Conservation (phyloP, 2,113 vertebrate species). For the Bombycilla garrulus region DNA sequence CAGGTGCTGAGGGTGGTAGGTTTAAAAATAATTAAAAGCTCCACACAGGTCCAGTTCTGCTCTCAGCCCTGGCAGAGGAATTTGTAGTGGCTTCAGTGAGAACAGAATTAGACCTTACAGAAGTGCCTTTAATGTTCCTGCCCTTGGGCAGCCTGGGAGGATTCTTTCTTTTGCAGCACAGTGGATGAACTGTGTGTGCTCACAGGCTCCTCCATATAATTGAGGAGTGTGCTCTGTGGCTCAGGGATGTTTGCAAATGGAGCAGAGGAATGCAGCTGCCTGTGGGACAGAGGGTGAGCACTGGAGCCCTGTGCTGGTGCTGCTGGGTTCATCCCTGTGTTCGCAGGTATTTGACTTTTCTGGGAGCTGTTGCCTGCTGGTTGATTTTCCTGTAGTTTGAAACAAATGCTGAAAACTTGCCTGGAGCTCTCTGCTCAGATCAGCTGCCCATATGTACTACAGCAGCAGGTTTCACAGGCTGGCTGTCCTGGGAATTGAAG, state of each 20-base stretch:
- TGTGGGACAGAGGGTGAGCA: background rate
- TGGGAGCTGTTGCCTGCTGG: background rate
- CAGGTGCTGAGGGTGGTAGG: background rate
- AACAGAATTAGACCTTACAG: background rate
- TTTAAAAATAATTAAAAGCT: background rate
- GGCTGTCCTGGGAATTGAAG: background rate
- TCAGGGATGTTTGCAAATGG: background rate
- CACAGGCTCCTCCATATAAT: background rate
- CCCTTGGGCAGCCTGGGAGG: background rate
- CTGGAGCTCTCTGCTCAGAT: background rate
- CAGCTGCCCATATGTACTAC: background rate
- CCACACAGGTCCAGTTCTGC: background rate
- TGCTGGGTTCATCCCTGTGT: background rate
- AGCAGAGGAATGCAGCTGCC: background rate
- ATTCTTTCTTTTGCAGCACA: background rate
- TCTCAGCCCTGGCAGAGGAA: background rate
- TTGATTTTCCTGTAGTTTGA: background rate
- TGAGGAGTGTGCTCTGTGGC: background rate
- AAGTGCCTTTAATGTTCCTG: background rate
- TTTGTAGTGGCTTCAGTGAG: background rate
- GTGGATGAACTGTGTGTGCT: background rate
- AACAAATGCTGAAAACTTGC: background rate
- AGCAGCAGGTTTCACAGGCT: background rate
- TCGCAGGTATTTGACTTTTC: background rate
- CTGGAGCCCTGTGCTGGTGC: background rate